Base-by-base conservation (phyloP, 2,797 vertebrate species). In the Onychomys torridus region DNA sequence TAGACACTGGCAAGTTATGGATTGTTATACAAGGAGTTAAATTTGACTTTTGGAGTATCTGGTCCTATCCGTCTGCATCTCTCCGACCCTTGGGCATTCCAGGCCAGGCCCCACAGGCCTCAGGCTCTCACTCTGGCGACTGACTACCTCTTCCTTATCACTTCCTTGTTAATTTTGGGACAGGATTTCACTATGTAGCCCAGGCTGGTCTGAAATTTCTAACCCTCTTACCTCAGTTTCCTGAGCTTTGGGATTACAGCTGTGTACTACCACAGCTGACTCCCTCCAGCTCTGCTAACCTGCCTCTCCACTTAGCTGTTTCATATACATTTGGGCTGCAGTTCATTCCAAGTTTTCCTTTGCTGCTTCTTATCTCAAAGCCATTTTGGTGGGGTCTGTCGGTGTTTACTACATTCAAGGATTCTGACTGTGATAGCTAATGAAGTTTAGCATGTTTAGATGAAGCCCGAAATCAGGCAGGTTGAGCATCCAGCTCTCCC, bases 11-110 rank as follows among this genome's bases (percentile, higher is more conserved):
- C 49, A 76, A 78, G 63, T 82, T 83, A 25, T 4, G 34, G 67
- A 61, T 52, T 57, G 67, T 86, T 93, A 75, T 2, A 77, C 12
- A 46, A 1, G 10, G 52, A 57, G 14, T 75, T 91, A 34, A 91
- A 52, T 90, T 46, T 90, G n/a, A 82, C 52, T 94, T 92, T 61
- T 87, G 75, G n/a, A 49, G 71, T 34, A 84, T 75, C 71, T 91
- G 89, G 84, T 82, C 40, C 23, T 55, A 73, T 11, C 27, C 37
- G 59, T 34, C 9, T 21, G 14, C 40, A 55, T 75, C 27, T 55
- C 46, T 96, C 52, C 89, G 59, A n/a, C 13, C 37, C 52, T 16
- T 0, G 65, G 63, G n/a, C 25, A 49, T 29, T 23, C 21, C 52
- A 46, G 40, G 32, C 7, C 25, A 49, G 34, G 29, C 11, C 17